Evolutionary conservation across 2,113 vertebrate species (phyloP).

Genomic region (Eulemur macaco): DNA sequence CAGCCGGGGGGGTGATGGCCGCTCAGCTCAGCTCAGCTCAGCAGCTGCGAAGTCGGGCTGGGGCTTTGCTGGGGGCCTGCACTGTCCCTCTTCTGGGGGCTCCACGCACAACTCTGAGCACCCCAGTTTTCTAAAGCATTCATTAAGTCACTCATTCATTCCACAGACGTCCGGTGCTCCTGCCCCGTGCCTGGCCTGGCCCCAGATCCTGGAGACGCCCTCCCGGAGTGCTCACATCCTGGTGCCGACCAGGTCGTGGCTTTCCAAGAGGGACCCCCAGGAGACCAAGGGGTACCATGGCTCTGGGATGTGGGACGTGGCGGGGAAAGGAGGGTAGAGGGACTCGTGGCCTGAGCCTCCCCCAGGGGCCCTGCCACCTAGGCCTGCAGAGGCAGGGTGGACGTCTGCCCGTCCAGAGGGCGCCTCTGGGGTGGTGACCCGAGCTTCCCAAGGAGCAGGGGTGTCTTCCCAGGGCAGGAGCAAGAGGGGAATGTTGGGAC

Average conservation of each 20-base stretch:
- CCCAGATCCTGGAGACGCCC: too few species aligned
- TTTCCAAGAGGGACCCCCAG: neutral
- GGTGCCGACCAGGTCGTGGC: rapidly evolving
- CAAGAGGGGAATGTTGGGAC: neutral
- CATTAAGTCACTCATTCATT: neutral
- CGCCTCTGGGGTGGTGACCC: too few species aligned
- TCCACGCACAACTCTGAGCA: rapidly evolving
- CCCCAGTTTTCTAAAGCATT: rapidly evolving
- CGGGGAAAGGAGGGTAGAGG: rapidly evolving
- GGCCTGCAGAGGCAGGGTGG: rapidly evolving
- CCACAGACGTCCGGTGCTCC: rapidly evolving
- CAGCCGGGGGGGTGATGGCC: neutral
- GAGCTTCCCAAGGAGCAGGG: neutral
- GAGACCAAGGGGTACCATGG: neutral
- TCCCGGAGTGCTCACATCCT: rapidly evolving
- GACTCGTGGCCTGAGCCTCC: neutral
- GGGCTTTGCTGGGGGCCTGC: rapidly evolving
- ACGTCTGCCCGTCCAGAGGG: rapidly evolving
- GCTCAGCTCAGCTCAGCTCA: neutral
- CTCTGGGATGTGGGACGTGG: neutral
- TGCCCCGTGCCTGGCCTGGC: rapidly evolving
- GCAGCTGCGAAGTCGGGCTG: rapidly evolving
- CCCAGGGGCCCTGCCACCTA: rapidly evolving
- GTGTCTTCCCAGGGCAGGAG: neutral
- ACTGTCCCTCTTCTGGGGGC: neutral